Evolutionary conservation across 2,888 invertebrate genomes (phyloP), one percentile per base, ranked within the genome.

Genomic region (Oscheius myriophilus): DNA sequence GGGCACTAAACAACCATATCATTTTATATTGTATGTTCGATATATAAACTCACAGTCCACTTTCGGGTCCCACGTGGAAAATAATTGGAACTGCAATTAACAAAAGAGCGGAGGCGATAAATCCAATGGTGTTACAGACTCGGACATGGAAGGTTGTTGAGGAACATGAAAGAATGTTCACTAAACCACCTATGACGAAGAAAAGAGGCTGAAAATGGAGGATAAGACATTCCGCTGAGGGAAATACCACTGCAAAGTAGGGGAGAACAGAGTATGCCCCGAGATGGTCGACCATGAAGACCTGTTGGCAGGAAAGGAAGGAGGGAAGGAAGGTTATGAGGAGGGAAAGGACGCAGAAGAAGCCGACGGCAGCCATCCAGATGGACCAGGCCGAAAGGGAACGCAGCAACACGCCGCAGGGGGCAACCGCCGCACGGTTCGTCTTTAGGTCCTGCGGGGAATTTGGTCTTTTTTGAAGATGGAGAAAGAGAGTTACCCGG

Each of bases 311-410:
- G 6, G 71, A 45, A 11, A 77, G 61, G 57, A 80, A 79, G 0
- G 80, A 70, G 11, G 84, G 84, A 14, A 78, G 55, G 62, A 83
- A 84, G 21, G 70, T 76, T 26, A 71, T 33, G n/a, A 84, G 63
- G 25, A 80, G 67, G 14, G 76, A 67, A 21, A 78, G 63, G 25
- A 71, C 77, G 21, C 70, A 73, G 72, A 83, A 84, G 39, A 80
- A 73, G 11, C 75, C 82, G 46, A 81, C 76, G 0, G 75, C 67
- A 1, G 80, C 69, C 0, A 74, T 33, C 80, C 78, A 81, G 59
- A 83, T 72, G 43, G 79, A 71, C 80, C 82, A 81, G 18, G 77
- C 79, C 9, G 84, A 79, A 16, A 82, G 59, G 16, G 84, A 84
- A 23, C 72, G 72, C 26, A 80, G 64, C 1, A 82, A 55, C 9